phyloP scores from a whole-genome alignment of 2,888 invertebrate genomes.

The Cephalotes varians region DNA sequence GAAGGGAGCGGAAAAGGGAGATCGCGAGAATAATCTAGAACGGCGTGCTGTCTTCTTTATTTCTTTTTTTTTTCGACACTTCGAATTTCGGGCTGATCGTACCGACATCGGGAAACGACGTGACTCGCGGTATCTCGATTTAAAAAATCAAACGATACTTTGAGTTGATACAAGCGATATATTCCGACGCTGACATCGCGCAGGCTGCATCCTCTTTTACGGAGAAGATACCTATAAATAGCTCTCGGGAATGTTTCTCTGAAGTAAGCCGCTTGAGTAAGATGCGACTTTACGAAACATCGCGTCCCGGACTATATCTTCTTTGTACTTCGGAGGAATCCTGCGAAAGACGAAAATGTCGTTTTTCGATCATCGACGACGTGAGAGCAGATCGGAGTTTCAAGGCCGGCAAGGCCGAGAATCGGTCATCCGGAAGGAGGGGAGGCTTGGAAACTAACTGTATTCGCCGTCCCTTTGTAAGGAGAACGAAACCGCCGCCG shows the following conservation, averaged over 20 bases:
- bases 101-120: too few species aligned
- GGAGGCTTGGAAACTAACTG: not conserved
- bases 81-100: not conserved
- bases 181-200: not conserved
- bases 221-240: not conserved
- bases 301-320: not conserved
- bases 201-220: not conserved
- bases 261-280: not conserved
- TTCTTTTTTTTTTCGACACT: not conserved
- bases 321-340: not conserved
- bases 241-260: not conserved
- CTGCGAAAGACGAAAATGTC: slow-evolving; percentile 14
- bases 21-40: slow-evolving; percentile 6
- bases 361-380: slow-evolving; percentile 27
- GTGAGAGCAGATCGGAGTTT: slow-evolving; percentile 49
- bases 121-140: not conserved
- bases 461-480: slow-evolving; percentile 23
- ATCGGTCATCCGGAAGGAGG: not conserved
- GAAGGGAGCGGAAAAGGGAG: not conserved
- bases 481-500: not conserved
- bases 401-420: slow-evolving; percentile 41
- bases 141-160: not conserved
- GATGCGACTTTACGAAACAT: not conserved
- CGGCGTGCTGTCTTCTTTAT: not conserved
- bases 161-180: not conserved